Evolutionary conservation across 2,888 invertebrate species (phyloP), one percentile per base, ranked within the genome.

Genomic region (Druceiella hillmani): DNA sequence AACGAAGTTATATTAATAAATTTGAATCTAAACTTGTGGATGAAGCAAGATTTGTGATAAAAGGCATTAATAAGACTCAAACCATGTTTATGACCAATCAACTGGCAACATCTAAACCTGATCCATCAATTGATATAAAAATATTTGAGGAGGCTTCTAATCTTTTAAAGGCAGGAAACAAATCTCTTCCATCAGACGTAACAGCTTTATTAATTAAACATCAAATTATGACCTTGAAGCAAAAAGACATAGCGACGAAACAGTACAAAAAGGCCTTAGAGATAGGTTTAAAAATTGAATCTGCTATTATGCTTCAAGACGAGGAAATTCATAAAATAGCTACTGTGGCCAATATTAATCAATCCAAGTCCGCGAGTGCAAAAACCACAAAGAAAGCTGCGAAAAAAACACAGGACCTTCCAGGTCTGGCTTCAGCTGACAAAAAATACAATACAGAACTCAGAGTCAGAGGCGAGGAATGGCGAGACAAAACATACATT

Each of bases 381-480:
- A 14, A 50, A 2, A 36, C 49, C 4, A 50, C 54, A 2, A 27
- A 44, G 2, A 64, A 60, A 50, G 50, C 48, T 2, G 64, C 62
- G 44, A 55, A 52, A 9, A 62, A 59, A 40, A 58, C 58, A 38
- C 50, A 44, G 3, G 56, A 55, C 7, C 54, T 54, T n/a, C 34
- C 37, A 3, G 31, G 28, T 10, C 16, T 41, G n/a, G 51, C 40
- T 36, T 20, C 52, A 9, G 63, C 60, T 44, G 62, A 57, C 2
- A 69, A 67, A 42, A 74, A 73, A 49, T 64, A 64, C 45, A 70
- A 66, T 46, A 75, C 74, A 3, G 54, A 52, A 16, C 59, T 75
- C 7, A 61, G 72, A 47, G 61, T 64, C 2, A 60, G 74, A 27
- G 73, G 71, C 7, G 75, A 76, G 52, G 75, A 75, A 52, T 74